Base-by-base conservation (phyloP, 2,888 invertebrate genomes). In the Crioceris asparagi region DNA sequence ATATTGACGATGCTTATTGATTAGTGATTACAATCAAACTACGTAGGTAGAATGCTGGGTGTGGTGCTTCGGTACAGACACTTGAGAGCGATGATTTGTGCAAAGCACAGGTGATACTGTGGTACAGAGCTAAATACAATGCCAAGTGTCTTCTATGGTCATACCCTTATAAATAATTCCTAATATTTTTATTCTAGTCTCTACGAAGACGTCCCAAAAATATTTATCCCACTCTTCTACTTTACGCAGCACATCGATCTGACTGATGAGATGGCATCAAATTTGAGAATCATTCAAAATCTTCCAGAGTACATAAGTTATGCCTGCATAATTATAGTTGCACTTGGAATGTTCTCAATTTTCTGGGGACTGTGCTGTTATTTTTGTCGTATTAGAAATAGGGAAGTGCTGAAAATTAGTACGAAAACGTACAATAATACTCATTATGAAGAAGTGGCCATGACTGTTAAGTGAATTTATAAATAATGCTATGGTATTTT, bases 181-280 rank as follows among this genome's bases (percentile, higher is more conserved):
- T 14, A 17, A 29, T 33, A 36, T 29, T 11, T 39, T 42, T 40
- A 43, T 62, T 68, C 8, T 65, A 83, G 80, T 1, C 57, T 83
- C 29, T 81, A 76, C 59, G 67, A 72, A 46, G 61, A 75, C 26
- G 73, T 81, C 2, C 83, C 81, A 2, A 70, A 64, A 36, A 69
- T 79, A 47, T 74, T 75, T 55, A 73, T 85, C 48, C 85, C 85
- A 0, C 69, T 83, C 39, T 73, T 85, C 44, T 86, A 85, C 80
- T 79, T 85, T 47, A 75, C 79, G 49, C 77, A 85, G 54, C 70
- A 67, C 43, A 77, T 80, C 1, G 59, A 64, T 8, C 65, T 80
- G 1, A 70, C 72, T 0, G 69, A 73, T 0, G 67, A 71, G 0
- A 54, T 83, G 31, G 67, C 75, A 0, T 54, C 60, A 0, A 72